Conservation (phyloP, 1,140 invertebrate species). For the Helicorthomorpha holstii region DNA sequence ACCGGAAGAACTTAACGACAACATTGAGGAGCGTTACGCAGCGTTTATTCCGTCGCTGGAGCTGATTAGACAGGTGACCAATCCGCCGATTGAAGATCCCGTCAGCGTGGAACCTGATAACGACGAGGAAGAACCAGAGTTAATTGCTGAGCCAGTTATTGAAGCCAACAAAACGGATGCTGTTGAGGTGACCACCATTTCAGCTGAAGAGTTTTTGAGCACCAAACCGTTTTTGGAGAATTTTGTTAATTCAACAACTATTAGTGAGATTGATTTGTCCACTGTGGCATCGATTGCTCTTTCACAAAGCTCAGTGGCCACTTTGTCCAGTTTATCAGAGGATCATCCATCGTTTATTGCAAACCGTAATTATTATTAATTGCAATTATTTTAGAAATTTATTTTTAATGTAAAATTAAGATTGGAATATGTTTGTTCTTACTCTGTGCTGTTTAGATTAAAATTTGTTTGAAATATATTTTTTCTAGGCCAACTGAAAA, state of each 20-base stretch:
- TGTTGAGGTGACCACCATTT: not conserved
- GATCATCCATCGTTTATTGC: not conserved
- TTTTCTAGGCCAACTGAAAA: not conserved
- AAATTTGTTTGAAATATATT: not conserved
- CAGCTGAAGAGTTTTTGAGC: not conserved
- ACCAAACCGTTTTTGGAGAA: not conserved
- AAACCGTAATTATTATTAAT: not conserved
- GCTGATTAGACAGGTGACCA: too few relatives aligned
- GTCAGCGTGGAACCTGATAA: too few relatives aligned
- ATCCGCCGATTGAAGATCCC: too few relatives aligned
- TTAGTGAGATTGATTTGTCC: not conserved
- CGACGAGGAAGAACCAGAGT: too few relatives aligned
- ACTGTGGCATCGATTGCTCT: not conserved
- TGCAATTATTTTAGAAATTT: not conserved
- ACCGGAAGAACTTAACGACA: too few relatives aligned
- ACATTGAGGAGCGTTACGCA: too few relatives aligned
- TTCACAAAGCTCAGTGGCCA: not conserved
- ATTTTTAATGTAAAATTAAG: not conserved
- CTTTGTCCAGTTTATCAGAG: not conserved
- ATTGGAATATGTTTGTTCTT: not conserved
- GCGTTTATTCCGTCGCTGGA: too few relatives aligned
- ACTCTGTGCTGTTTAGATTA: not conserved
- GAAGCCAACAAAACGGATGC: too few relatives aligned
- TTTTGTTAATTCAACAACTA: not conserved
- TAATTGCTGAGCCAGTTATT: too few relatives aligned